Base-by-base conservation (phyloP, 2,113 vertebrate species). In the Neolamprologus tretocephalus region DNA sequence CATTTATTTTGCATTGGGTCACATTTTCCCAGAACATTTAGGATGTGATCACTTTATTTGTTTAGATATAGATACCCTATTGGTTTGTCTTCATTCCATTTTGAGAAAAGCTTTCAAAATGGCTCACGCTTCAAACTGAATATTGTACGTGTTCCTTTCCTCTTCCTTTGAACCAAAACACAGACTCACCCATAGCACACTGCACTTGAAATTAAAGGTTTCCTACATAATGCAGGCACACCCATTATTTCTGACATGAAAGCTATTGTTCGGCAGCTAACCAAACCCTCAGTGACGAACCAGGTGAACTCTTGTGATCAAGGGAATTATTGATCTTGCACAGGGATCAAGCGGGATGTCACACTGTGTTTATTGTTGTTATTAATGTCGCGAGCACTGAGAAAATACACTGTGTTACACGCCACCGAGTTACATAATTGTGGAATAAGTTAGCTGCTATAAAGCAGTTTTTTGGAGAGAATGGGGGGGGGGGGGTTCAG, bases 371-470 rank as follows among this genome's bases (percentile, higher is more conserved):
- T 79, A 28, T 82, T 83, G 35, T 82, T 88, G 23, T 75, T 81
- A 26, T 88, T 37, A 12, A 81, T 87, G 58, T 84, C 23, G 5
- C 55, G 47, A 87, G 28, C 66, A 80, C 16, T 16, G 13, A 84
- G 55, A 84, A 90, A 80, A 84, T 35, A 84, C 81, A 88, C 84
- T 7, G 23, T 51, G 47, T 90, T 83, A 47, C 80, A 80, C 31
- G 26, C 82, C 66, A 81, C n/a, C 3, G 26, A 58, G 88, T 95
- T 92, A 87, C 87, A 84, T 93, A 92, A 93, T 80, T 85, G 84
- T 82, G 10, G 78, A 71, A 87, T 88, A 82, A 42, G 78, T 54
- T 79, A 86, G 85, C 81, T 85, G 82, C 83, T 87, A 85, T 86
- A 84, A 71, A 90, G 85, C 89, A 78, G 73, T 86, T 83, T 57